Percentiles rank a stretch among this genome's conserved stretches.
Conservation (phyloP, 2,113 vertebrate genomes). For the Cryptotis parvus region DNA sequence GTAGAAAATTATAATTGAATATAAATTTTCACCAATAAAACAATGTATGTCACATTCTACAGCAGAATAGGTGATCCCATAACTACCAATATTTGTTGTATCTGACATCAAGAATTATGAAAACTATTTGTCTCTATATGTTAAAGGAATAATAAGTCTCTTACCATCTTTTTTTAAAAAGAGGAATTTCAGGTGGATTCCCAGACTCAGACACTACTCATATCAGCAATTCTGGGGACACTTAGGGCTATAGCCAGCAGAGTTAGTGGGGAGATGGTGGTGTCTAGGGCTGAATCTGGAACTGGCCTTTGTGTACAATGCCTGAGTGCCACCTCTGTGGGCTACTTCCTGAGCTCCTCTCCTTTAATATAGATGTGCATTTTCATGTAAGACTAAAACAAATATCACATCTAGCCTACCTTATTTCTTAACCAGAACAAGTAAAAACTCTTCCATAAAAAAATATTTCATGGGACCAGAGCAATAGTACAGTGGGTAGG, state of each 20-base stretch:
- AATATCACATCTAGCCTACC: neutral
- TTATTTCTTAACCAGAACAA: constrained; percentile 38
- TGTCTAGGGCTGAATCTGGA: too few species aligned
- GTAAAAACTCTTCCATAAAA: constrained; percentile 16
- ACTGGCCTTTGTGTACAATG: too few species aligned
- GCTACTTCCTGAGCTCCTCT: too few species aligned
- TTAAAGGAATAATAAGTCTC: constrained; percentile 36
- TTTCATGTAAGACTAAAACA: neutral
- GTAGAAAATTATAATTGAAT: constrained; percentile 25
- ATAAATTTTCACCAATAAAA: constrained; percentile 38
- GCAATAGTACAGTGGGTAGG: too few species aligned
- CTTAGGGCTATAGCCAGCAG: too few species aligned
- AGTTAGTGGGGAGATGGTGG: too few species aligned
- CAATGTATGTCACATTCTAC: neutral
- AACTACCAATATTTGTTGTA: constrained; percentile 51
- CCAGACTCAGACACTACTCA: too few species aligned
- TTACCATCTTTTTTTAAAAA: neutral
- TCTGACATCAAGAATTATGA: constrained; percentile 44
- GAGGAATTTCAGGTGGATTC: too few species aligned
- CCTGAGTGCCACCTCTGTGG: too few species aligned
- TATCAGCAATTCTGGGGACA: too few species aligned
- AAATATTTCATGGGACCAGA: too few species aligned
- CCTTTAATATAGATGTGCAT: neutral
- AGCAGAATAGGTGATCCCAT: neutral
- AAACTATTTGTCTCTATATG: neutral